Evolutionary conservation across 2,113 vertebrate genomes (phyloP).

Genomic region (Cyprinodon variegatus): DNA sequence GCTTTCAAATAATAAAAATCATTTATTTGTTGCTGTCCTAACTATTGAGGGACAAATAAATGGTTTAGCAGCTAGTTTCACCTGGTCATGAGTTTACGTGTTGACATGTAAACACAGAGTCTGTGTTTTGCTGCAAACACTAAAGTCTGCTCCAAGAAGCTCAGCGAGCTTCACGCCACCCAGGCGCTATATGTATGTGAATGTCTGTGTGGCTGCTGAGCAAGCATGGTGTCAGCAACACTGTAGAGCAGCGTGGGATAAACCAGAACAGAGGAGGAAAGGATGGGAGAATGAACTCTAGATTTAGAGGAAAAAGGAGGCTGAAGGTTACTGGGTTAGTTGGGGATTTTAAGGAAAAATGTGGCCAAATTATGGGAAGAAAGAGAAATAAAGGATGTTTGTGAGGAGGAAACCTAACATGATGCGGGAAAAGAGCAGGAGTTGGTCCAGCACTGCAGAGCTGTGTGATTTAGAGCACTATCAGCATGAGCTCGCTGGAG

Average conservation of each 20-base stretch:
- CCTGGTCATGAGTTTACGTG: conserved; percentile 16
- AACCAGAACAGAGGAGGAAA: conserved; percentile 6
- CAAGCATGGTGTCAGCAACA: conserved; percentile 69
- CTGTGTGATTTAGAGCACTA: conserved; percentile 72
- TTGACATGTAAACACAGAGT: neutral
- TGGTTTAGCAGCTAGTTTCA: conserved; percentile 13
- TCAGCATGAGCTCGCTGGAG: conserved; percentile 65
- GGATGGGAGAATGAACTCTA: neutral
- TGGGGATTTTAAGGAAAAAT: conserved; percentile 12
- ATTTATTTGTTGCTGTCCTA: too few relatives aligned
- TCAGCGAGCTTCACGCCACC: conserved; percentile 7
- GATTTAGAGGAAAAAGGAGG: neutral
- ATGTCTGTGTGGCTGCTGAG: conserved; percentile 63
- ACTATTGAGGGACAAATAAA: neutral
- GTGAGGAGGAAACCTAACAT: conserved; percentile 1
- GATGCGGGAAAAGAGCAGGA: conserved; percentile 33
- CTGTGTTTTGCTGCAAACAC: neutral
- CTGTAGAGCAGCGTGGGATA: conserved; percentile 46
- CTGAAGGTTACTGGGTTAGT: neutral
- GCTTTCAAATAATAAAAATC: neutral
- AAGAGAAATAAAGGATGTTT: conserved; percentile 25
- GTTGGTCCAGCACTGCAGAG: conserved; percentile 59
- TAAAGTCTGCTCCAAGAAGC: neutral
- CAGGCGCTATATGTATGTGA: conserved; percentile 11
- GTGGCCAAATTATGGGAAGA: conserved; percentile 15